These are phyloP conservation scores for Toxostoma redivivum DNA, from an alignment of 2,113 vertebrate species.

Conservation along the genomic window DNA sequence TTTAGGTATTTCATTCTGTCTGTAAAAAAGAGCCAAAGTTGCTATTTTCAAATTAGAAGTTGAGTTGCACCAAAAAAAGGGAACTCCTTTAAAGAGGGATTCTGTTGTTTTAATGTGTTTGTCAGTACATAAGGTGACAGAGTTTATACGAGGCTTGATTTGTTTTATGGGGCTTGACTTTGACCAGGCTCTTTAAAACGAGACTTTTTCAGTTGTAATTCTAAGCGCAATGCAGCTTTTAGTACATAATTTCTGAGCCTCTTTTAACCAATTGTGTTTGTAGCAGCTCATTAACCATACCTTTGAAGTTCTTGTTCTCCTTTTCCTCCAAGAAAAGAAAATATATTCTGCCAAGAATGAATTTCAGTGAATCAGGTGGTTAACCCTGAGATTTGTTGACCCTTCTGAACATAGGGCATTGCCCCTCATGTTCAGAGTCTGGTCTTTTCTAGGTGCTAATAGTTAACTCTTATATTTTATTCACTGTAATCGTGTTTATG, in stretches of 20 bases:
- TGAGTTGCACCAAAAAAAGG: neutral
- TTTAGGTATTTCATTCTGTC: conserved; percentile 65
- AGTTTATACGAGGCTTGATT: conserved; percentile 54
- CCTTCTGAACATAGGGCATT: neutral
- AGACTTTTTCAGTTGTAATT: conserved; percentile 51
- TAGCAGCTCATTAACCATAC: conserved; percentile 60
- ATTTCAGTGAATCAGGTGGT: conserved; percentile 58
- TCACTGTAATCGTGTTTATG: conserved; percentile 40
- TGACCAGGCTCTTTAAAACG: conserved; percentile 4
- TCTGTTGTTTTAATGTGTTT: conserved; percentile 41
- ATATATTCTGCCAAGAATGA: conserved; percentile 49
- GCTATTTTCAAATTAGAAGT: conserved; percentile 55
- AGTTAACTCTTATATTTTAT: conserved; percentile 26
- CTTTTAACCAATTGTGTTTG: conserved; percentile 42
- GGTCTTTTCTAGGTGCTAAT: neutral
- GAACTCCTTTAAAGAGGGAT: conserved; percentile 10
- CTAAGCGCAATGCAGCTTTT: conserved; percentile 40
- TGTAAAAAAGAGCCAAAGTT: conserved; percentile 61
- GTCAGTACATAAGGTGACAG: conserved; percentile 17
- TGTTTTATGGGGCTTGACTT: conserved; percentile 58
- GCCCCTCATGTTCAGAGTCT: neutral
- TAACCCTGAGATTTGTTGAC: conserved; percentile 34
- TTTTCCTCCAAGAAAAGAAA: conserved; percentile 49
- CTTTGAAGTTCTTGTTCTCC: conserved; percentile 58
- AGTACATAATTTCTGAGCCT: conserved; percentile 43